Conservation (phyloP, 35 echinoderm and acorn worm genomes). For the Ophioderma brevispina region DNA sequence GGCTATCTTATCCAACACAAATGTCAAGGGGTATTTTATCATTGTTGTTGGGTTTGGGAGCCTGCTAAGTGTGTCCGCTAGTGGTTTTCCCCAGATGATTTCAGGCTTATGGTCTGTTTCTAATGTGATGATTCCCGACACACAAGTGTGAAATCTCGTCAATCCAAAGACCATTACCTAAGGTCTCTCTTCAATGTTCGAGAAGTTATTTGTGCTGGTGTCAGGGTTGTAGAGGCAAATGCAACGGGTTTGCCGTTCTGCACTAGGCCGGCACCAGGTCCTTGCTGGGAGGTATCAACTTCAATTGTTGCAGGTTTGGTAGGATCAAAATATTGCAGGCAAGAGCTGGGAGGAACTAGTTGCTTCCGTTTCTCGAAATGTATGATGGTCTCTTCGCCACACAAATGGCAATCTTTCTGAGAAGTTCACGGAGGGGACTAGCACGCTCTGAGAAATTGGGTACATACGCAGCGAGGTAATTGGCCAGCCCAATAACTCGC, state of each 20-base stretch:
- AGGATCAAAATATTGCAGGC: constrained; percentile 46
- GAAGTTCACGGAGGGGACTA: constrained; percentile 28
- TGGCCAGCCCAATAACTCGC: too few species aligned
- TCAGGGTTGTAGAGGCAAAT: constrained; percentile 56
- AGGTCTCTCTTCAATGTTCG: constrained; percentile 44
- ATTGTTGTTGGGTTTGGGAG: too few species aligned
- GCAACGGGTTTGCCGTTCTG: constrained; percentile 62
- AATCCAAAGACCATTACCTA: constrained; percentile 59
- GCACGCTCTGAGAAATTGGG: too few species aligned
- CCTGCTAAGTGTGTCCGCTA: too few species aligned
- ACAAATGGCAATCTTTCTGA: constrained; percentile 47
- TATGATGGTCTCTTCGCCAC: constrained; percentile 54
- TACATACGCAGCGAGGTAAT: too few species aligned
- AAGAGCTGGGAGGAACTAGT: background rate
- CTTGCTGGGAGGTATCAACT: constrained; percentile 40
- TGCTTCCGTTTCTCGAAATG: constrained; percentile 21
- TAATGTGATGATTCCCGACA: constrained; percentile 26
- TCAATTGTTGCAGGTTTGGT: constrained; percentile 4
- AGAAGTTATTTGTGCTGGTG: constrained; percentile 44
- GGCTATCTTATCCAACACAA: too few species aligned
- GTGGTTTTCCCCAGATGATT: too few species aligned
- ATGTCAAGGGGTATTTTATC: too few species aligned
- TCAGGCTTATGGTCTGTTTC: too few species aligned
- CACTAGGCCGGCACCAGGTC: constrained; percentile 40
- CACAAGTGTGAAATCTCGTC: constrained; percentile 47